phyloP scores from a whole-genome alignment of 2,113 vertebrate genomes.

The Callospermophilus lateralis region DNA sequence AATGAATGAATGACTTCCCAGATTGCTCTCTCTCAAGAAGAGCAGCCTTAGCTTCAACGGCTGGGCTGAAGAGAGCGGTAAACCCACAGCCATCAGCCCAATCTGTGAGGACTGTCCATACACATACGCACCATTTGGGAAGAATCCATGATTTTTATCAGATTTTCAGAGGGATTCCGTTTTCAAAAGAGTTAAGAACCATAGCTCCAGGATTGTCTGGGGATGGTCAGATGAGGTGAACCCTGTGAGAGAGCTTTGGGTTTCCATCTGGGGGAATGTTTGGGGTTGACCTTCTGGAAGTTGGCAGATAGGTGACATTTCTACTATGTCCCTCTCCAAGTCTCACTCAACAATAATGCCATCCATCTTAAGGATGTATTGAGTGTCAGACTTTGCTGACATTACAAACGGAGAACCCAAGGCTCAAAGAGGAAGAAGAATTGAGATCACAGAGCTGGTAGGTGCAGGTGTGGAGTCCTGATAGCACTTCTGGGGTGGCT shows the following conservation, averaged over 20 bases:
- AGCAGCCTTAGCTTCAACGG: not conserved
- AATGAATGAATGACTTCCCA: not conserved
- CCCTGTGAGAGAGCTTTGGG: not conserved
- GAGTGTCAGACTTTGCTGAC: not conserved
- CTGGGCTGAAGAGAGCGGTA: not conserved
- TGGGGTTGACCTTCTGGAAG: not conserved
- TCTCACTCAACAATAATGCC: not conserved
- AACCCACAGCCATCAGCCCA: not conserved
- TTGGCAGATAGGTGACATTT: not conserved
- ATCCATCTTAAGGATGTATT: not conserved
- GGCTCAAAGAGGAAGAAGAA: not conserved
- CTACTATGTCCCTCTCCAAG: not conserved
- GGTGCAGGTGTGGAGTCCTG: not conserved
- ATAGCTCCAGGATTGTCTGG: not conserved
- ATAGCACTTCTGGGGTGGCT: not conserved
- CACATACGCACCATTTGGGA: not conserved
- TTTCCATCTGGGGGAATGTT: not conserved
- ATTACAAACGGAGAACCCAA: conserved; percentile 31
- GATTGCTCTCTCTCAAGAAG: not conserved
- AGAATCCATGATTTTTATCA: not conserved
- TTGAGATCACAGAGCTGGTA: not conserved
- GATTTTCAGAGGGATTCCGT: not conserved
- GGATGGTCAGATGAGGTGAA: not conserved
- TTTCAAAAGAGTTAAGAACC: not conserved
- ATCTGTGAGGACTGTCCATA: too few species aligned